These are phyloP conservation scores for Dyspetes luteomarginatus DNA, from an alignment of 2,888 invertebrate species.

Conservation along the genomic window DNA sequence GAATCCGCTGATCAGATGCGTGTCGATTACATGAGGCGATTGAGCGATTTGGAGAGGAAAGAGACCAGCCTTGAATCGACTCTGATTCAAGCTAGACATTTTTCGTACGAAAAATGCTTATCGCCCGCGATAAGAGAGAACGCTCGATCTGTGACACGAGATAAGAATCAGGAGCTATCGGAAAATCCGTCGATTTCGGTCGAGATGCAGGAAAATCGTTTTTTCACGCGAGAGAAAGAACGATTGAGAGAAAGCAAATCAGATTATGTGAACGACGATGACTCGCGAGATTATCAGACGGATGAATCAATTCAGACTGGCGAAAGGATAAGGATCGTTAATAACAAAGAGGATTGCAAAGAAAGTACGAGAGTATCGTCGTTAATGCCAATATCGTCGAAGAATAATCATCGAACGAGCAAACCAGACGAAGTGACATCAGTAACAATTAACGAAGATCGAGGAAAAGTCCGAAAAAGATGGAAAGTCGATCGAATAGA, in stretches of 20 bases:
- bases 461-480: neutral
- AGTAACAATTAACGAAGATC: neutral
- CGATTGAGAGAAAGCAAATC: neutral
- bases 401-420: neutral
- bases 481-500: constrained; percentile 1
- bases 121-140: neutral
- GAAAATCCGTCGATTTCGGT: neutral
- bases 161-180: neutral
- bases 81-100: neutral
- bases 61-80: constrained; percentile 33
- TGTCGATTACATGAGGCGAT: constrained; percentile 77
- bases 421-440: neutral
- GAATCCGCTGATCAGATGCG: constrained; percentile 74
- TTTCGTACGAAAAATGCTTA: neutral
- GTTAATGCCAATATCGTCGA: neutral
- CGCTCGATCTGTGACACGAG: neutral
- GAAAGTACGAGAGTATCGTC: neutral
- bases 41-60: constrained; percentile 74
- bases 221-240: neutral
- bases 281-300: neutral
- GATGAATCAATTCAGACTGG: neutral
- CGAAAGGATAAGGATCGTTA: neutral
- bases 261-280: neutral
- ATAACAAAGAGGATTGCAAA: neutral
- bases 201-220: neutral